Evolutionary conservation across 2,113 vertebrate genomes (phyloP).

Genomic region (Saiga tatarica): DNA sequence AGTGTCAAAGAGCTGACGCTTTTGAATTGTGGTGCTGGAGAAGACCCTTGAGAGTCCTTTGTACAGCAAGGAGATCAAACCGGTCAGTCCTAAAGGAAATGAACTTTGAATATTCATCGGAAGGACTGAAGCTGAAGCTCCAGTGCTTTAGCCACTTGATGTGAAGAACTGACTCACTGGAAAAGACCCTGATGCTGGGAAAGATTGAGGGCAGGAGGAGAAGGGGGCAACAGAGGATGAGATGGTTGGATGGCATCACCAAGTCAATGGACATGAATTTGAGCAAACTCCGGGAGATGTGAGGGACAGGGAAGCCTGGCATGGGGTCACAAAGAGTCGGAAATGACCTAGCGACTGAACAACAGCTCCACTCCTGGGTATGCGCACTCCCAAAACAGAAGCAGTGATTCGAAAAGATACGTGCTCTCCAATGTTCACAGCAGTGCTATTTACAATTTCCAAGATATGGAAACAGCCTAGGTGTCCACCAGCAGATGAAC

Average conservation of each 20-base stretch:
- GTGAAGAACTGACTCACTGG: neutral
- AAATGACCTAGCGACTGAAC: neutral
- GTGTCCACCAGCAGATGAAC: neutral
- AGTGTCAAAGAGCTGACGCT: neutral
- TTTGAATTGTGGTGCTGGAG: fast-evolving
- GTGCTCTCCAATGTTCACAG: neutral
- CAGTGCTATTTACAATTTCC: neutral
- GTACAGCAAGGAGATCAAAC: neutral
- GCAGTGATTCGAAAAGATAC: neutral
- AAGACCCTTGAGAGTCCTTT: neutral
- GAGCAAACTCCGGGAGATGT: neutral
- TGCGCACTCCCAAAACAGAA: neutral
- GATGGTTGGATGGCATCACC: neutral
- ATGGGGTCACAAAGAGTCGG: neutral
- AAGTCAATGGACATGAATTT: neutral
- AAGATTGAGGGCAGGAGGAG: neutral
- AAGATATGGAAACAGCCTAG: neutral
- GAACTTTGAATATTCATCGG: neutral
- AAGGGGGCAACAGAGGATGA: neutral
- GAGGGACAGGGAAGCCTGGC: neutral
- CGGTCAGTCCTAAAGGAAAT: neutral
- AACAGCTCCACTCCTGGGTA: neutral
- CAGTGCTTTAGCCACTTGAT: neutral
- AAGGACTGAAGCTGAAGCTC: neutral
- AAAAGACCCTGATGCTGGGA: neutral